These are phyloP conservation scores for Pseudanteris insignis DNA, from an alignment of 2,888 invertebrate species.

Conservation along the genomic window DNA sequence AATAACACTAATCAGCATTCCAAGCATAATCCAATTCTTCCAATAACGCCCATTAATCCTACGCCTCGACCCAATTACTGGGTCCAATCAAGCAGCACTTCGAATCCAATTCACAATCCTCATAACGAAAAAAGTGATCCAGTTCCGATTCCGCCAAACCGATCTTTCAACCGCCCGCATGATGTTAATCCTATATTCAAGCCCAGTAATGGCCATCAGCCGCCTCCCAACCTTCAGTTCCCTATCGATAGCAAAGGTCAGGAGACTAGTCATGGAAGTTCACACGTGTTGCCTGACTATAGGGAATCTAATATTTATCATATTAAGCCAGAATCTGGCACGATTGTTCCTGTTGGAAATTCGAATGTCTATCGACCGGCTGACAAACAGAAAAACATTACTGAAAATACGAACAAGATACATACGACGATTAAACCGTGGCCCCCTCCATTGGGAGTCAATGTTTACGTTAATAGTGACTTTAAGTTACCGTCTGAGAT, in stretches of 20 bases:
- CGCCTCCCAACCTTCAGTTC: slow-evolving; percentile 8
- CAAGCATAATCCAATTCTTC: background rate
- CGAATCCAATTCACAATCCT: background rate
- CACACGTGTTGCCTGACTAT: slow-evolving; percentile 8
- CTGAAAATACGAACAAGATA: background rate
- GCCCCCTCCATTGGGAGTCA: slow-evolving; percentile 27
- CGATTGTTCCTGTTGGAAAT: background rate
- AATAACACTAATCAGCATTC: slow-evolving; percentile 1
- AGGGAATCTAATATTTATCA: slow-evolving; percentile 27
- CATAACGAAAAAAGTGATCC: slow-evolving; percentile 1
- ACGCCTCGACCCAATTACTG: background rate
- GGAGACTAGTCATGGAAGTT: slow-evolving; percentile 12
- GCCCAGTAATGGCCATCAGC: slow-evolving; percentile 7
- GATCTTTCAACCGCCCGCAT: background rate
- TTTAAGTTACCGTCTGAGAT: slow-evolving; percentile 19
- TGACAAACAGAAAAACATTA: slow-evolving; percentile 1
- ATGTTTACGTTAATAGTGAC: slow-evolving; percentile 35
- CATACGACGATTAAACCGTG: slow-evolving; percentile 8
- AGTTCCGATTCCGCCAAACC: background rate
- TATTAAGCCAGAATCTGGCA: slow-evolving; percentile 4
- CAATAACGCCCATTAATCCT: slow-evolving; percentile 5
- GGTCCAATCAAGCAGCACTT: slow-evolving; percentile 3
- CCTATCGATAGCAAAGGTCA: slow-evolving; percentile 19
- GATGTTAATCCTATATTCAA: background rate
- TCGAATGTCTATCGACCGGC: slow-evolving; percentile 3